Conservation (phyloP, 2,888 invertebrate species). For the Metacarcinus magister region DNA sequence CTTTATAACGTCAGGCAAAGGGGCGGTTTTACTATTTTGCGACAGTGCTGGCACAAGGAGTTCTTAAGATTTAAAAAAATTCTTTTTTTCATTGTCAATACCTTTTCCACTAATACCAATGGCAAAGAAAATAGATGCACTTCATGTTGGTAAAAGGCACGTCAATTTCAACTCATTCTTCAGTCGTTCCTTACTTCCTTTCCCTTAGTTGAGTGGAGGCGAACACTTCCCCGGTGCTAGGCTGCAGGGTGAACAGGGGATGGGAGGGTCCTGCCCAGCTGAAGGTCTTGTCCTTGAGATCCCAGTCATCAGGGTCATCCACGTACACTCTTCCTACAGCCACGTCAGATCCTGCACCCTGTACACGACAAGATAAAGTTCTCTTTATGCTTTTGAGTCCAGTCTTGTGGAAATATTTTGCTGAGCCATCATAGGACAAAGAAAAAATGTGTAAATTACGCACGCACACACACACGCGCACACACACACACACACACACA, state of each 20-base stretch:
- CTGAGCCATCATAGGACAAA: not conserved
- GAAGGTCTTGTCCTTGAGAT: slow-evolving; percentile 78
- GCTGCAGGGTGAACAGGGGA: slow-evolving; percentile 72
- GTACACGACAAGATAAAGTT: not conserved
- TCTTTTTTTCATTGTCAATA: too few species aligned
- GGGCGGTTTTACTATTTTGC: too few species aligned
- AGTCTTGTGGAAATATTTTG: not conserved
- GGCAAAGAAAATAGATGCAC: too few species aligned
- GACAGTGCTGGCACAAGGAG: too few species aligned
- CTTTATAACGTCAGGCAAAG: too few species aligned
- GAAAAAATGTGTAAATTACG: not conserved
- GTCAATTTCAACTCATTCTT: not conserved
- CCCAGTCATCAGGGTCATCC: slow-evolving; percentile 82
- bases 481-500: too few species aligned
- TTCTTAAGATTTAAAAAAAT: too few species aligned
- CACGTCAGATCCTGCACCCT: slow-evolving; percentile 76
- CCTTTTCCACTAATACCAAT: too few species aligned
- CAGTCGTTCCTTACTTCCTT: slow-evolving; percentile 72
- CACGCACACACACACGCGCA: too few species aligned
- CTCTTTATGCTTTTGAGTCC: not conserved
- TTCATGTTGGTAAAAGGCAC: not conserved
- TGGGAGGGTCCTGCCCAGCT: slow-evolving; percentile 75
- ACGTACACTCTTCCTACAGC: slow-evolving; percentile 80
- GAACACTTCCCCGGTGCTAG: slow-evolving; percentile 68
- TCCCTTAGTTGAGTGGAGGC: slow-evolving; percentile 75